A percentile compares a stretch with the other conserved stretches of the same genome.
Conservation (phyloP, 2,113 vertebrate genomes). For the Cavia aperea region DNA sequence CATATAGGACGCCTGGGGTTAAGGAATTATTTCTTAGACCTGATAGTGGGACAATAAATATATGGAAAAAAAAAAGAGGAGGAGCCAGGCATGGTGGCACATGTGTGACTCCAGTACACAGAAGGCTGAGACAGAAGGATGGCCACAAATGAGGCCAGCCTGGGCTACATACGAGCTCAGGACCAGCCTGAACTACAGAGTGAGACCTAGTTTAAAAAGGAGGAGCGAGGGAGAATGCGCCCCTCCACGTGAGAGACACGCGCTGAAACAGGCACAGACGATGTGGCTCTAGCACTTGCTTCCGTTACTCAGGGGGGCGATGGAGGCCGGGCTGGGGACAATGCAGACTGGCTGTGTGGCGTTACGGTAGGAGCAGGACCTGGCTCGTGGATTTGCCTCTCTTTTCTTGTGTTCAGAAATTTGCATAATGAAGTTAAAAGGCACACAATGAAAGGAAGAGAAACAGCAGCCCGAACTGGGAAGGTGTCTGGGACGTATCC, state of each 20-base stretch:
- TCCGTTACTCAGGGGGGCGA: neutral
- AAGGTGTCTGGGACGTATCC: neutral
- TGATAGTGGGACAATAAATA: neutral
- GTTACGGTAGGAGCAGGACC: neutral
- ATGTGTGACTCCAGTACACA: neutral
- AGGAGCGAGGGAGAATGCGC: neutral
- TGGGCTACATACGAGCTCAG: neutral
- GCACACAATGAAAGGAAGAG: neutral
- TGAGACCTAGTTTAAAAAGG: neutral
- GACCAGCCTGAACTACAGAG: neutral
- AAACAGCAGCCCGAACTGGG: neutral
- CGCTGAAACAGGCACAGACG: neutral
- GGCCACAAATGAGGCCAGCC: neutral
- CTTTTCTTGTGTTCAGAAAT: neutral
- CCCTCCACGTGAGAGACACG: neutral
- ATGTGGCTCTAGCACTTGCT: neutral
- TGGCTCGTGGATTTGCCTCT: rapidly evolving
- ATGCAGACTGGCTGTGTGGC: rapidly evolving
- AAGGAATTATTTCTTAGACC: neutral
- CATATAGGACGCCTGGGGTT: neutral
- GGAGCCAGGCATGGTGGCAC: neutral
- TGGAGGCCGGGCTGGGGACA: rapidly evolving
- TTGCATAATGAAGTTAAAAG: neutral
- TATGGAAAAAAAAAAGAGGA: neutral
- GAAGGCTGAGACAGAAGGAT: neutral